These are phyloP conservation scores for Ennomos quercinarius DNA, from an alignment of 2,888 invertebrate genomes.

Conservation along the genomic window DNA sequence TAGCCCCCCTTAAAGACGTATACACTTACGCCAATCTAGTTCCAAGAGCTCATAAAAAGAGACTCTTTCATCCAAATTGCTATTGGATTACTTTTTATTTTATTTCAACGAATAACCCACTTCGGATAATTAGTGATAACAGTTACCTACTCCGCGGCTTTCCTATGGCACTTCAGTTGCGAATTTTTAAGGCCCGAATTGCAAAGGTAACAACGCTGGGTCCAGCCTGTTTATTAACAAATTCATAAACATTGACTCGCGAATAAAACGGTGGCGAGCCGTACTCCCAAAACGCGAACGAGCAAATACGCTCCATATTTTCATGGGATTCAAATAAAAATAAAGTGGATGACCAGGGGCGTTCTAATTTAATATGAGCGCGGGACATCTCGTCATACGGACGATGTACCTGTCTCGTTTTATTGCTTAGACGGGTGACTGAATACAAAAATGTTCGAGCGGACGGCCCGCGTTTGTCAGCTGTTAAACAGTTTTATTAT, in stretches of 20 bases:
- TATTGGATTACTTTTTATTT: conserved; percentile 76
- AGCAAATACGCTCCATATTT: conserved; percentile 79
- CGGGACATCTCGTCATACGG: conserved; percentile 74
- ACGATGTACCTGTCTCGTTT: conserved; percentile 75
- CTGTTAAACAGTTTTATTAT: conserved; percentile 85
- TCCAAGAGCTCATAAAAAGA: conserved; percentile 65
- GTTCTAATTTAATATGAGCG: conserved; percentile 83
- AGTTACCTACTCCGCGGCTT: conserved; percentile 46
- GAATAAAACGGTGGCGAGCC: conserved; percentile 70
- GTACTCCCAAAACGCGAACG: conserved; percentile 67
- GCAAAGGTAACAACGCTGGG: conserved; percentile 64
- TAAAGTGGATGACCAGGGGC: conserved; percentile 78
- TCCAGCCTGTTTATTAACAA: conserved; percentile 77
- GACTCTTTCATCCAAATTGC: conserved; percentile 73
- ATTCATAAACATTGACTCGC: conserved; percentile 82
- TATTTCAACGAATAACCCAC: conserved; percentile 66
- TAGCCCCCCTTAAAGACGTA: conserved; percentile 66
- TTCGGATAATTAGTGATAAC: conserved; percentile 71
- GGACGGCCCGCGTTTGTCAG: conserved; percentile 72
- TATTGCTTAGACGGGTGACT: conserved; percentile 74
- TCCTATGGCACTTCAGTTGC: conserved; percentile 56
- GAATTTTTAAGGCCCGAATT: conserved; percentile 59
- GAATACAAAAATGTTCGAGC: conserved; percentile 74
- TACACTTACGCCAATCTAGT: conserved; percentile 65
- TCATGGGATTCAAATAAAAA: conserved; percentile 84